Conservation (phyloP, 2,797 vertebrate species). For the Cynodonichthys magdalenae region DNA sequence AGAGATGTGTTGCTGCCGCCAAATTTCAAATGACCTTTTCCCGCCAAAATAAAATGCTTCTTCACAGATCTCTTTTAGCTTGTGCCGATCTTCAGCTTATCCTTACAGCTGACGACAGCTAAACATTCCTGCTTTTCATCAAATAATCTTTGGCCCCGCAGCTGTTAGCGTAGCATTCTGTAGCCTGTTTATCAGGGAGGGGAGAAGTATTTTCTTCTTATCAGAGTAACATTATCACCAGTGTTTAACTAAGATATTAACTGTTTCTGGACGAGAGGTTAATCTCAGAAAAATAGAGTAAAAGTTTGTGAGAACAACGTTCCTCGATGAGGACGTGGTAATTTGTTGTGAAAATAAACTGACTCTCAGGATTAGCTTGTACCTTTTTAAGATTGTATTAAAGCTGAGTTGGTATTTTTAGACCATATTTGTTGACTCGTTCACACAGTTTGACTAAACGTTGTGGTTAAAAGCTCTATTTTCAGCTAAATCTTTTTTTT, state of each 20-base stretch:
- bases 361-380: constrained; percentile 28
- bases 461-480: neutral
- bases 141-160: constrained; percentile 8
- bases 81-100: constrained; percentile 32
- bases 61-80: constrained; percentile 29
- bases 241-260: neutral
- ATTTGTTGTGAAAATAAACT: constrained; percentile 13
- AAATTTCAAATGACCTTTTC: too few relatives aligned
- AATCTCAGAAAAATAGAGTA: neutral
- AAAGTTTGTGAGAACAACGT: constrained; percentile 2
- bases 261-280: neutral
- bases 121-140: constrained; percentile 28
- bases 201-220: constrained; percentile 3
- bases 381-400: constrained; percentile 23
- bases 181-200: constrained; percentile 7
- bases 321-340: constrained; percentile 8
- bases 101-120: constrained; percentile 46
- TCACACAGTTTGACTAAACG: neutral
- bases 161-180: neutral
- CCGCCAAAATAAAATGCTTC: too few relatives aligned
- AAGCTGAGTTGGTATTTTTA: constrained; percentile 9
- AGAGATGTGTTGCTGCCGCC: too few relatives aligned
- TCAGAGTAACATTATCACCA: neutral
- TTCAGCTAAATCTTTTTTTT: neutral
- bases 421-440: constrained; percentile 6